Percentiles rank a stretch among this genome's conserved stretches.
phyloP scores from a whole-genome alignment of 2,797 vertebrate genomes.

The Orestias chungarensis region DNA sequence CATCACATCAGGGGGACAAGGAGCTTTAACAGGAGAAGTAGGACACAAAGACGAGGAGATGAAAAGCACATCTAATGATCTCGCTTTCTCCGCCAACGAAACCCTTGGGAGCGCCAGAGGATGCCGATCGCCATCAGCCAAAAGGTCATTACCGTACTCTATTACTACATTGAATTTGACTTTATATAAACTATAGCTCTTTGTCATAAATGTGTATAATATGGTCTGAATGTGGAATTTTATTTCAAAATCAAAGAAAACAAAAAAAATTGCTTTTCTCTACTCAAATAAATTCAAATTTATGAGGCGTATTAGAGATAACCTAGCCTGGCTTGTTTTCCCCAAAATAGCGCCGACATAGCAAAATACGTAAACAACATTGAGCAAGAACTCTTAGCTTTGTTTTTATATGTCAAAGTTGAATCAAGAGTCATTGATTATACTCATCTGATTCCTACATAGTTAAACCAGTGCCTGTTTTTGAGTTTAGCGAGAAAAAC shows the following conservation, averaged over 20 bases:
- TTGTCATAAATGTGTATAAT: not conserved
- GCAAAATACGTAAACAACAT: not conserved
- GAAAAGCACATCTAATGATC: slow-evolving; percentile 64
- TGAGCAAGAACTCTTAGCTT: not conserved
- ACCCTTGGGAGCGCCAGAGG: slow-evolving; percentile 68
- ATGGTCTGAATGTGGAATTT: not conserved
- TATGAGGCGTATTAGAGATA: not conserved
- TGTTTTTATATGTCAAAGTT: slow-evolving; percentile 1
- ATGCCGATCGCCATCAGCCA: slow-evolving; percentile 69
- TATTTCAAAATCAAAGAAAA: not conserved
- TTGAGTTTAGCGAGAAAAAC: too few species aligned
- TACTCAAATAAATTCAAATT: not conserved
- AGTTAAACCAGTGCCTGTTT: not conserved
- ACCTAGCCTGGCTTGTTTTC: not conserved
- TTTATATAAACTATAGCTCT: not conserved
- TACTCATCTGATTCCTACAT: not conserved
- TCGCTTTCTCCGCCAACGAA: slow-evolving; percentile 65
- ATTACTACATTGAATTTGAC: not conserved
- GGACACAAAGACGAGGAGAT: slow-evolving; percentile 77
- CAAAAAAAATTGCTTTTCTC: not conserved
- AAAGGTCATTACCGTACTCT: slow-evolving; percentile 65
- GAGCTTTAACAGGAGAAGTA: slow-evolving; percentile 49
- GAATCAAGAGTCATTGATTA: not conserved
- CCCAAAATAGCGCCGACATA: not conserved
- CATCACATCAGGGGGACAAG: slow-evolving; percentile 43